phyloP scores from a whole-genome alignment of 2,113 vertebrate genomes.

The Octodon degus region DNA sequence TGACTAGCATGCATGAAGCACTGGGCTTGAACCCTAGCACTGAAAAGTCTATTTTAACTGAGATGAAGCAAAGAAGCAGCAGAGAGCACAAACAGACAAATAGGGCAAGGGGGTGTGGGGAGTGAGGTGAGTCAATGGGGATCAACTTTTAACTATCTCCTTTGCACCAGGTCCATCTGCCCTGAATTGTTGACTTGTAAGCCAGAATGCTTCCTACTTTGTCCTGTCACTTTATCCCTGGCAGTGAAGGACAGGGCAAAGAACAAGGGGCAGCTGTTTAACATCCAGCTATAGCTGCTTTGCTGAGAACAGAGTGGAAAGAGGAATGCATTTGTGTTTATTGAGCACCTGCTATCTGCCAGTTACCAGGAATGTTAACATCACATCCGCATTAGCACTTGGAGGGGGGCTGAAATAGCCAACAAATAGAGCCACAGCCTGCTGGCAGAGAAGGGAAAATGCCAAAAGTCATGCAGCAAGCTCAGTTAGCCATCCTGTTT shows the following conservation, averaged over 20 bases:
- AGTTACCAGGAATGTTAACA: slow-evolving; percentile 41
- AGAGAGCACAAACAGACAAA: background rate
- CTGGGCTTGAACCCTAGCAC: background rate
- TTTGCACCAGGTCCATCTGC: background rate
- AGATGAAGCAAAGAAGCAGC: background rate
- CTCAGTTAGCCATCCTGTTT: background rate
- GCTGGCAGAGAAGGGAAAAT: slow-evolving; percentile 37
- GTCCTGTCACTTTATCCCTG: slow-evolving; percentile 11
- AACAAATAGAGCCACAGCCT: background rate
- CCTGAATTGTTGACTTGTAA: slow-evolving; percentile 13
- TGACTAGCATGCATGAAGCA: background rate
- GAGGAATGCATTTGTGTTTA: slow-evolving; percentile 14
- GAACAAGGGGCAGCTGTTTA: slow-evolving; percentile 5
- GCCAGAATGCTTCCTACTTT: slow-evolving; percentile 41
- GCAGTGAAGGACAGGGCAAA: background rate
- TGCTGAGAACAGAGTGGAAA: slow-evolving; percentile 17
- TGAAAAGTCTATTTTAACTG: background rate
- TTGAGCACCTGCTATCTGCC: slow-evolving; percentile 48
- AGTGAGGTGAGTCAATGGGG: background rate
- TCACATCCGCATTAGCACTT: background rate
- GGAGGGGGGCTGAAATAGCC: background rate
- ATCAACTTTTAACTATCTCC: slow-evolving; percentile 3
- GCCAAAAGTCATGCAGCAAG: slow-evolving; percentile 4
- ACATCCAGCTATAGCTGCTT: slow-evolving; percentile 11
- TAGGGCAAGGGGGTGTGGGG: background rate